These are phyloP conservation scores for Laticauda colubrina DNA, from an alignment of 2,113 vertebrate species.

Conservation along the genomic window DNA sequence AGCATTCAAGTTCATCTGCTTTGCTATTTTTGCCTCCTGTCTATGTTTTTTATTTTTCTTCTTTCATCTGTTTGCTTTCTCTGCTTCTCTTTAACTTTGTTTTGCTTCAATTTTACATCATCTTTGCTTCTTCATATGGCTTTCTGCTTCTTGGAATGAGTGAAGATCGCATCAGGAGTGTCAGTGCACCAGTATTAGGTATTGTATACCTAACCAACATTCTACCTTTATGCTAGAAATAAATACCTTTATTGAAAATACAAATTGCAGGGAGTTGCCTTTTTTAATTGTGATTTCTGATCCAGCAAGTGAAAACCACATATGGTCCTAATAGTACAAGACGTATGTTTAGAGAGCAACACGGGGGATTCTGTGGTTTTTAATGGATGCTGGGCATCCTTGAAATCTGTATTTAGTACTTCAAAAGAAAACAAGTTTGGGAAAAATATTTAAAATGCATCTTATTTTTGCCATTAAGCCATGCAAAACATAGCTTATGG, in stretches of 20 bases:
- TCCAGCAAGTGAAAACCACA: slow-evolving; percentile 21
- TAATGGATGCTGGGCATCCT: not conserved
- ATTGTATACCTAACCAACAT: slow-evolving; percentile 77
- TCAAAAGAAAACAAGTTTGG: not conserved
- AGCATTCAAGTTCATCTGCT: not conserved
- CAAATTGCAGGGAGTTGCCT: not conserved
- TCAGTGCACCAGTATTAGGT: slow-evolving; percentile 95
- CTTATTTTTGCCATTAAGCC: not conserved
- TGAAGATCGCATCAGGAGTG: slow-evolving; percentile 91
- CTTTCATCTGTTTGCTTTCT: slow-evolving; percentile 66
- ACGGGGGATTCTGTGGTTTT: not conserved
- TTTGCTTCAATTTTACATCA: slow-evolving; percentile 75
- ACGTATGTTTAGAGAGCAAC: not conserved
- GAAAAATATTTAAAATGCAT: not conserved
- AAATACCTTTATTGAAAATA: slow-evolving; percentile 13
- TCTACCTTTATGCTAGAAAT: slow-evolving; percentile 20
- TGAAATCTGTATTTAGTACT: not conserved
- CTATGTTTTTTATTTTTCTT: slow-evolving; percentile 60
- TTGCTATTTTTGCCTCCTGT: slow-evolving; percentile 46
- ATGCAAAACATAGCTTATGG: not conserved
- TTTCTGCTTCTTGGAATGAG: slow-evolving; percentile 77
- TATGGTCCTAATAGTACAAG: not conserved
- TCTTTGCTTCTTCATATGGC: slow-evolving; percentile 74
- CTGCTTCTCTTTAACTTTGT: slow-evolving; percentile 71
- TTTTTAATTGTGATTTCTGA: not conserved